Evolutionary conservation across 2,888 invertebrate species (phyloP), one percentile per base, ranked within the genome.

Genomic region (Chrysolina oricalcia): DNA sequence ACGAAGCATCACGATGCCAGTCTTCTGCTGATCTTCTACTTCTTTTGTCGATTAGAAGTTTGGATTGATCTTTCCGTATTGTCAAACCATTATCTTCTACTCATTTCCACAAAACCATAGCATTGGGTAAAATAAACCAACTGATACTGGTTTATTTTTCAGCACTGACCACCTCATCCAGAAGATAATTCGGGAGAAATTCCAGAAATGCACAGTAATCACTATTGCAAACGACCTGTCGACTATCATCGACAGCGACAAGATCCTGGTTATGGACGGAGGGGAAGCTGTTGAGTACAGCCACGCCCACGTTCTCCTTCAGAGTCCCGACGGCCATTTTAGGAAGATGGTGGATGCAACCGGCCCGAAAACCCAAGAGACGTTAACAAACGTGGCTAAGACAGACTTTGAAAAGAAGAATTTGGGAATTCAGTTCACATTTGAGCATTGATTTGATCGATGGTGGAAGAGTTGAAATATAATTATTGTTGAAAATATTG

Each of bases 151-250:
- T 6, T 72, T 10, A 74, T 75, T 62, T 90, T 89, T 62, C 86
- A 94, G 93, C 81, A 95, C 95, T 53, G 95, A 95, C 84, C 92
- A 91, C 0, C 87, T 95, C n/a, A 96, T 96, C 76, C 95, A 96
- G 85, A 90, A 90, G 46, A 94, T 95, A 0, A 95, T 96, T 73
- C 89, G 94, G 75, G 90, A 90, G 69, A 94, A 94, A 86, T 96
- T 96, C 85, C 91, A 90, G 2, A 90, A 92, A 19, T 95, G 95
- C 86, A 95, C 95, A 0, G 95, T 96, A 19, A 90, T 96, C 46
- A 96, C 95, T 0, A 94, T 96, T 63, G 96, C 96, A 35, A 96
- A 96, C 88, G 91, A 96, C 50, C 93, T 96, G 84, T 96, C 96
- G 0, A 94, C 97, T 0, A 94, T 96, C 67, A 95, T 96, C 93